These are phyloP conservation scores for Apostichopus leukothele DNA, from an alignment of 53 echinoderm and acorn worm genomes.

Conservation along the genomic window DNA sequence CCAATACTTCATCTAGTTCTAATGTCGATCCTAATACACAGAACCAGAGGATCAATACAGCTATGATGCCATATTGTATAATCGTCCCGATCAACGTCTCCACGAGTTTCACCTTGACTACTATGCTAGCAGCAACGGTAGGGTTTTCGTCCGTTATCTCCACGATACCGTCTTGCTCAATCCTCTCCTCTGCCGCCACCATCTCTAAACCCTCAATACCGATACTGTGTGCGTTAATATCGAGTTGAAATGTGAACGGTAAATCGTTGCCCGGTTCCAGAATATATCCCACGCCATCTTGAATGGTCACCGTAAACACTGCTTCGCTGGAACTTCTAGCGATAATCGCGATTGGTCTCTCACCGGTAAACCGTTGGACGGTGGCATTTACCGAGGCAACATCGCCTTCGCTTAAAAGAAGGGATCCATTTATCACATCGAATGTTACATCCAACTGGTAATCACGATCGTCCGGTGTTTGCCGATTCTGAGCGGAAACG, in stretches of 20 bases:
- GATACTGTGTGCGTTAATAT: slow-evolving; percentile 4
- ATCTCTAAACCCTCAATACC: slow-evolving; percentile 53
- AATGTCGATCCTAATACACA: slow-evolving; percentile 6
- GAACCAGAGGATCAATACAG: slow-evolving; percentile 25
- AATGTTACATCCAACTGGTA: neutral
- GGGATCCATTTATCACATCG: neutral
- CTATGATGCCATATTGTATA: slow-evolving; percentile 12
- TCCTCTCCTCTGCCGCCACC: slow-evolving; percentile 31
- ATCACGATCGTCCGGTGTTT: neutral
- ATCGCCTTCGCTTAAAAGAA: slow-evolving; percentile 1
- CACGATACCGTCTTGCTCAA: slow-evolving; percentile 9
- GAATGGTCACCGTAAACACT: slow-evolving; percentile 11
- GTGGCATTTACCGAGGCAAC: slow-evolving; percentile 8
- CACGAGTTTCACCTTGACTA: slow-evolving; percentile 33
- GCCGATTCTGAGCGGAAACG: neutral
- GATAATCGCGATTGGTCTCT: slow-evolving; percentile 3
- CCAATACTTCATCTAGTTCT: slow-evolving; percentile 3
- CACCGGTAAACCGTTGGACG: neutral
- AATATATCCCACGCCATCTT: slow-evolving; percentile 4
- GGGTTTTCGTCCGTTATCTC: slow-evolving; percentile 6
- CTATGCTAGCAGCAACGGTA: neutral
- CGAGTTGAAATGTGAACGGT: slow-evolving; percentile 3
- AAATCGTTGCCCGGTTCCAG: neutral
- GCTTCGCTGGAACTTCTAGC: slow-evolving; percentile 19
- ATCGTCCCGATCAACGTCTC: neutral